A percentile compares a stretch with the other conserved stretches of the same genome.
These are phyloP conservation scores for Tenodera sinensis DNA, from an alignment of 2,888 invertebrate genomes.

Conservation along the genomic window DNA sequence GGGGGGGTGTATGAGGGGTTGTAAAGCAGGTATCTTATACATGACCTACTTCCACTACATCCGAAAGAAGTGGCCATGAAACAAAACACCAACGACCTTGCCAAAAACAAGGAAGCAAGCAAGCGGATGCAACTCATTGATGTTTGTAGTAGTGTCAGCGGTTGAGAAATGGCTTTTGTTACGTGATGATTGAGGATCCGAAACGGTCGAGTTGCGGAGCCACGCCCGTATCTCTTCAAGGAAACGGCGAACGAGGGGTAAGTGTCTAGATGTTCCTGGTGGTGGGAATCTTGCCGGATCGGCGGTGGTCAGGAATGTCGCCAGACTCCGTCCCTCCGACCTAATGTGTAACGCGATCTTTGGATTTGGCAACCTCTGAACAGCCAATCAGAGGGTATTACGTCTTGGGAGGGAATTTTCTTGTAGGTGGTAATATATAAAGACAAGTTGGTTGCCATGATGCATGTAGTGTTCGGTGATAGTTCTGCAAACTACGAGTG, in stretches of 20 bases:
- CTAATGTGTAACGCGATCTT: slow-evolving; percentile 16
- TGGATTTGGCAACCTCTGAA: slow-evolving; percentile 8
- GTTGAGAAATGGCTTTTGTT: background rate
- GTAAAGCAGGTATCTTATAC: too few relatives aligned
- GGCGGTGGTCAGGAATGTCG: slow-evolving; percentile 8
- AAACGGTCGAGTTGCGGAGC: background rate
- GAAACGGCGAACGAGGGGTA: background rate
- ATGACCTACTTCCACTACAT: background rate
- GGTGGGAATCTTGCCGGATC: slow-evolving; percentile 16
- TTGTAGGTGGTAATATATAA: slow-evolving; percentile 5
- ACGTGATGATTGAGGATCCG: background rate
- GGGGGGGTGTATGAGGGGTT: too few relatives aligned
- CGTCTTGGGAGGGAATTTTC: background rate
- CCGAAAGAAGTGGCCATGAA: background rate
- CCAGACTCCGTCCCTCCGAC: background rate
- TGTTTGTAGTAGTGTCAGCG: background rate
- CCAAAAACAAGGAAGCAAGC: background rate
- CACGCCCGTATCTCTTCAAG: background rate
- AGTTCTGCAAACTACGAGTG: background rate
- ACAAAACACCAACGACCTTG: background rate
- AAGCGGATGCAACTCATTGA: background rate
- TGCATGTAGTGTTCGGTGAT: background rate
- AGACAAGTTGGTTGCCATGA: background rate
- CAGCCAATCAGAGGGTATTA: background rate
- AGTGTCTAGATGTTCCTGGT: background rate